These are phyloP conservation scores for Dryomyza anilis DNA, from an alignment of 2,888 invertebrate species.

Conservation along the genomic window DNA sequence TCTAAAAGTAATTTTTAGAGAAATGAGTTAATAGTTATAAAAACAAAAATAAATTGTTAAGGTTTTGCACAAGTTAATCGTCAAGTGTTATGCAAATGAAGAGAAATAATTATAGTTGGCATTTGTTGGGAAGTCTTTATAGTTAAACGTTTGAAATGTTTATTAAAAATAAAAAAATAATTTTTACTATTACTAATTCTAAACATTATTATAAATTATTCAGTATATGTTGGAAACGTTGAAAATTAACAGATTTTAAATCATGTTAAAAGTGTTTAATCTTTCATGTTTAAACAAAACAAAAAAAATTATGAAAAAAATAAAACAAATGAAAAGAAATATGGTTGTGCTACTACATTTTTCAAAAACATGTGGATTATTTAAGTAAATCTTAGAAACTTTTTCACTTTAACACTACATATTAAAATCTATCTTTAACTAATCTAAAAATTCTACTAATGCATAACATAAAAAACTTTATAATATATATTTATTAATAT, in stretches of 20 bases:
- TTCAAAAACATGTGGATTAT: slow-evolving; percentile 8
- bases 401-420: slow-evolving; percentile 7
- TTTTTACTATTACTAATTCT: neutral
- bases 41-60: too few relatives aligned
- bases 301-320: slow-evolving; percentile 11
- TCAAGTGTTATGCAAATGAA: too few relatives aligned
- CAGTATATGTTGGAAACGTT: neutral
- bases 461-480: too few relatives aligned
- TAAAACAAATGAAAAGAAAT: slow-evolving; percentile 36
- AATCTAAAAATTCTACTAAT: too few relatives aligned
- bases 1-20: too few relatives aligned
- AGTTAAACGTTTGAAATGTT: too few relatives aligned
- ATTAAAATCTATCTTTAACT: slow-evolving; percentile 32
- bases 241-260: neutral
- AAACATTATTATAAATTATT: neutral
- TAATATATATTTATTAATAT: too few relatives aligned
- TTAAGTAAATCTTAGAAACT: neutral
- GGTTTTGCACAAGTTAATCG: too few relatives aligned
- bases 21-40: too few relatives aligned
- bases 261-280: neutral
- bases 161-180: too few relatives aligned
- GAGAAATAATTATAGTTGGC: too few relatives aligned
- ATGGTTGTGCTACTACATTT: slow-evolving; percentile 41
- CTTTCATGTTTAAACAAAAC: neutral
- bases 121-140: too few relatives aligned